These are phyloP conservation scores for Trididemnum nubilum DNA, from an alignment of 23 tunicate species.

Conservation along the genomic window DNA sequence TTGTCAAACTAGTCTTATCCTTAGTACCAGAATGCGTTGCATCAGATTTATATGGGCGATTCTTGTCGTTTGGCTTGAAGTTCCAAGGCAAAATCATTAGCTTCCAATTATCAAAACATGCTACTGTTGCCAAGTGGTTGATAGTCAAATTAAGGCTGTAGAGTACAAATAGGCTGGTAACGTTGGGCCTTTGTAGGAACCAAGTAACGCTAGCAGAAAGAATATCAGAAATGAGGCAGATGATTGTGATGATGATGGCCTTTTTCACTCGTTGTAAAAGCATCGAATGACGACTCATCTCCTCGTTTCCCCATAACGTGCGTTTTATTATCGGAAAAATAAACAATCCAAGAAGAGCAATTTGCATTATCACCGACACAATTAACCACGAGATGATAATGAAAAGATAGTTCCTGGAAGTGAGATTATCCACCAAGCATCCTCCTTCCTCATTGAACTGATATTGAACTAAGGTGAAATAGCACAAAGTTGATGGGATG, in stretches of 20 bases:
- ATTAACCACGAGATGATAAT: slow-evolving; percentile 44
- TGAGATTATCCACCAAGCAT: not conserved
- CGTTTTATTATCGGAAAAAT: slow-evolving; percentile 36
- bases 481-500: slow-evolving; percentile 6
- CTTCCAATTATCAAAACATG: slow-evolving; percentile 70
- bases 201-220: slow-evolving; percentile 28
- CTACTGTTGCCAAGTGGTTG: slow-evolving; percentile 45
- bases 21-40: not conserved
- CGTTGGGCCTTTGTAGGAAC: not conserved
- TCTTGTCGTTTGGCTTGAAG: not conserved
- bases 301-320: not conserved
- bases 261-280: slow-evolving; percentile 37
- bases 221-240: slow-evolving; percentile 54
- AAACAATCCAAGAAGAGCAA: slow-evolving; percentile 55
- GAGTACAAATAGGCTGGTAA: not conserved
- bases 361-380: slow-evolving; percentile 51
- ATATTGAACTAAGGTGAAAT: slow-evolving; percentile 23
- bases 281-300: not conserved
- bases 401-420: not conserved
- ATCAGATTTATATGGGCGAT: not conserved
- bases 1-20: too few species aligned
- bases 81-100: slow-evolving; percentile 54
- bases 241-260: slow-evolving; percentile 43
- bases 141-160: slow-evolving; percentile 47
- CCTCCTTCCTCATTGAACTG: slow-evolving; percentile 24